Conservation (phyloP, 2,888 invertebrate genomes). For the Eupithecia dodoneata region DNA sequence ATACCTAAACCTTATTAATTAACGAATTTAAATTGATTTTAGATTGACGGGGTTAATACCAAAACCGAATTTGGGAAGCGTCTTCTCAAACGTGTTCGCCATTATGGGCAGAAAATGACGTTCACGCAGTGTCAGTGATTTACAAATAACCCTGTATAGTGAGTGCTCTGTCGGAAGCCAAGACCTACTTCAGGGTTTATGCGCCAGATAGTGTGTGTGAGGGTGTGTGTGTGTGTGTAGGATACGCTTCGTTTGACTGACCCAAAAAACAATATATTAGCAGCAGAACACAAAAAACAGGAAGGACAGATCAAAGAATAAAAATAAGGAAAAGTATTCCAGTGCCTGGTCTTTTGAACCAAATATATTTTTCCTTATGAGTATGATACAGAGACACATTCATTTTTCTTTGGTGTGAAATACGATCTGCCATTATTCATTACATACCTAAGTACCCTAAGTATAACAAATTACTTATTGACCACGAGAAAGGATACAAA, state of each 20-base stretch:
- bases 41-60: too few relatives aligned
- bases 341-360: neutral
- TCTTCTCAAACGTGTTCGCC: too few relatives aligned
- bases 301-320: neutral
- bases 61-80: too few relatives aligned
- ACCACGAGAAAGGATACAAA: neutral
- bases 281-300: neutral
- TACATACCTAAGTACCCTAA: neutral
- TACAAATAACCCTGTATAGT: neutral
- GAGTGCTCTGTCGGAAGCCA: neutral
- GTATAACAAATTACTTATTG: neutral
- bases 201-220: neutral
- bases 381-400: neutral
- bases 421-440: neutral
- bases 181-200: neutral
- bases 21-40: too few relatives aligned
- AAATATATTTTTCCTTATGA: slow-evolving; percentile 5
- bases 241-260: neutral
- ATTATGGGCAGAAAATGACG: too few relatives aligned
- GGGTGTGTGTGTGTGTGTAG: neutral
- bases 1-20: too few relatives aligned
- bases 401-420: neutral
- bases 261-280: neutral
- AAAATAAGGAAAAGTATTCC: slow-evolving; percentile 6
- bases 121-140: too few relatives aligned